Evolutionary conservation across 2,888 invertebrate genomes (phyloP), one percentile per base, ranked within the genome.

Genomic region (Trypoxylon attenuatum): DNA sequence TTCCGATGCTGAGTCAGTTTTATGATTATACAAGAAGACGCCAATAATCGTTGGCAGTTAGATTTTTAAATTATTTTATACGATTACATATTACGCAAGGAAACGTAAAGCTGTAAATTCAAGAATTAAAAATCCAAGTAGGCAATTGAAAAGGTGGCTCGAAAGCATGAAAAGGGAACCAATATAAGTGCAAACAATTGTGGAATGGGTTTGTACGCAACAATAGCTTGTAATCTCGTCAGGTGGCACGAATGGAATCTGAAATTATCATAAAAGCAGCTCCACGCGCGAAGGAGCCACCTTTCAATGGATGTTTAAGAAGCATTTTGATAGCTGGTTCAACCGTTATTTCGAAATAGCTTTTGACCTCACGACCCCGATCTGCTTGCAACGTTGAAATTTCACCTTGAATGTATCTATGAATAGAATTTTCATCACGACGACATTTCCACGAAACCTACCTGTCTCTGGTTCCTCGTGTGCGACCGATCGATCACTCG

Each of bases 361-460:
- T 66, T 43, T 69, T 71, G 73, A 77, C 74, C 71, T 66, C 70
- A 69, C 71, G 73, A 77, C 74, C 71, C 66, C 71, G 68, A 73
- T 78, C 21, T 46, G 42, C 23, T 41, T 54, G 27, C 55, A 15
- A n/a, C 29, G 21, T 54, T 33, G 21, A 22, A 51, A 25, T 27
- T 21, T 18, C 27, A 50, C 19, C 39, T 16, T 5, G 18, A 8
- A 2, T 23, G 4, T n/a, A n/a, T n/a, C n/a, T n/a, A n/a, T n/a
- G n/a, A n/a, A n/a, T n/a, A n/a, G n/a, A n/a, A n/a, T n/a, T n/a
- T n/a, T n/a, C n/a, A n/a, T n/a, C n/a, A n/a, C n/a, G n/a, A n/a
- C n/a, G n/a, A n/a, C n/a, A n/a, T n/a, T n/a, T n/a, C n/a, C n/a
- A n/a, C n/a, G n/a, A n/a, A n/a, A n/a, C n/a, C n/a, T n/a, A n/a